A percentile compares a stretch with the other conserved stretches of the same genome.
Evolutionary conservation across 1,140 invertebrate genomes (phyloP).

Genomic region (Drosophila bocqueti): DNA sequence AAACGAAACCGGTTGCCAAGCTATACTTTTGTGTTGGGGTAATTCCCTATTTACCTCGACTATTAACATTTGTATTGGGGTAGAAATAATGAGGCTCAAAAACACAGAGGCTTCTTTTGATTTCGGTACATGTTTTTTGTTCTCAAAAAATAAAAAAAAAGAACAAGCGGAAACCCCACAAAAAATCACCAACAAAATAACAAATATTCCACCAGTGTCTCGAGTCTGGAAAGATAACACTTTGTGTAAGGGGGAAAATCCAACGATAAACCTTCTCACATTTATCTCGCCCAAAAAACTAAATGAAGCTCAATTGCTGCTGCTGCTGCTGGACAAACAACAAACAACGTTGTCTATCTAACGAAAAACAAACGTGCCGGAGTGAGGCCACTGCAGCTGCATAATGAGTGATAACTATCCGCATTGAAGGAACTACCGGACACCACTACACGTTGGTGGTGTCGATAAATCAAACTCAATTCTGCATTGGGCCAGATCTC

Average conservation of each 20-base stretch:
- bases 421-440: conserved; percentile 1
- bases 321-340: conserved; percentile 24
- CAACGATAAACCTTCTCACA: conserved; percentile 4
- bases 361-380: conserved; percentile 30
- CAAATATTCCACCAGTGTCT: conserved; percentile 21
- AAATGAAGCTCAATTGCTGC: conserved; percentile 32
- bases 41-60: conserved; percentile 29
- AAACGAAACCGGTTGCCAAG: conserved; percentile 50
- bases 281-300: conserved; percentile 29
- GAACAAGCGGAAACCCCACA: background rate
- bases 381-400: conserved; percentile 25
- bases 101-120: conserved; percentile 15
- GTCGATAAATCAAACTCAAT: conserved; percentile 46
- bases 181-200: conserved; percentile 9
- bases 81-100: background rate
- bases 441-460: conserved; percentile 15
- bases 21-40: background rate
- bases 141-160: conserved; percentile 6
- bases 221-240: background rate
- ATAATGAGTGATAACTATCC: conserved; percentile 24
- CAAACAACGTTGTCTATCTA: conserved; percentile 38
- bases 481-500: conserved; percentile 16
- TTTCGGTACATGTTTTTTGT: background rate
- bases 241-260: background rate
- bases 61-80: conserved; percentile 5